phyloP scores from a whole-genome alignment of 2,797 vertebrate species.

The Octomys mimax region DNA sequence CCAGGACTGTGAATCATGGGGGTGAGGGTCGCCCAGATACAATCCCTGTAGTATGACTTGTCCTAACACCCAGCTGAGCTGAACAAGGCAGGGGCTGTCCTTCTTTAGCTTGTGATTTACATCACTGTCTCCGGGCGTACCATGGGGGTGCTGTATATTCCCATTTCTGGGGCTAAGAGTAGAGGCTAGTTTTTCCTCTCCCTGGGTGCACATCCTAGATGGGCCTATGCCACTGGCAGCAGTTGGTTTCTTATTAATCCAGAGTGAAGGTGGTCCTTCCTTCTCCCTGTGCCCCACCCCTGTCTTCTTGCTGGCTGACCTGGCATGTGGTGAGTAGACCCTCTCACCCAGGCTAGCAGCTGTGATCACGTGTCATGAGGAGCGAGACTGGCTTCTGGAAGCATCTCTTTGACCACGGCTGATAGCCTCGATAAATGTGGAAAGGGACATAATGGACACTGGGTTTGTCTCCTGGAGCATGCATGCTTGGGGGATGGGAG shows the following conservation, averaged over 20 bases:
- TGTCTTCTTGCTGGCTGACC: constrained; percentile 47
- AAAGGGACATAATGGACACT: neutral
- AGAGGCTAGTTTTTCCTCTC: neutral
- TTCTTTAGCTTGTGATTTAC: neutral
- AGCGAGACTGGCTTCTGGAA: neutral
- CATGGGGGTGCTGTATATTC: neutral
- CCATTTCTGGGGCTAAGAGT: neutral
- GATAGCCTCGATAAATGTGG: neutral
- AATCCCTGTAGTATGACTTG: neutral
- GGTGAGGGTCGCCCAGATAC: neutral
- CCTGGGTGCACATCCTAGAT: neutral
- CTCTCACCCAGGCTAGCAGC: neutral
- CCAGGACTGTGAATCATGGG: neutral
- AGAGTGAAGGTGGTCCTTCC: neutral
- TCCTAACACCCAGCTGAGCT: neutral
- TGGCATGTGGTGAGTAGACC: neutral
- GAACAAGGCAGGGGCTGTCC: neutral
- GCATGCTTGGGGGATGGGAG: no score
- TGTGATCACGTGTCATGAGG: neutral
- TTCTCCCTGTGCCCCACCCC: neutral
- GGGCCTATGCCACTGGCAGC: neutral
- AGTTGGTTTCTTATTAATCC: neutral
- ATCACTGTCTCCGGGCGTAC: neutral
- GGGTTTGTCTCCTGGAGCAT: neutral
- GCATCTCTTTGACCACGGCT: neutral